Evolutionary conservation across 2,888 invertebrate genomes (phyloP).

Genomic region (Hoplodrina ambigua): DNA sequence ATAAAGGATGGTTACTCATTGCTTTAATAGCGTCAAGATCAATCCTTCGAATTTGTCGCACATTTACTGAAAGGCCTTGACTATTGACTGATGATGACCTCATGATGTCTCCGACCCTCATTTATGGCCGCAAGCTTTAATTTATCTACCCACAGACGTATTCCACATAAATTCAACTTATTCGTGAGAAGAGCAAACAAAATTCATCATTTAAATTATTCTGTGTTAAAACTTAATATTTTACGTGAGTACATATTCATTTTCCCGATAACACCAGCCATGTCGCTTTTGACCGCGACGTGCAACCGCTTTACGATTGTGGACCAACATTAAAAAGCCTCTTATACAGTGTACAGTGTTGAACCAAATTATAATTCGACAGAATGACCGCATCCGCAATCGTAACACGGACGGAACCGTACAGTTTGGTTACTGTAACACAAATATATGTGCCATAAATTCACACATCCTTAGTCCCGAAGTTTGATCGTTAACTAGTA

Average conservation of each 20-base stretch:
- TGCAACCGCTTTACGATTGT: slow-evolving; percentile 47
- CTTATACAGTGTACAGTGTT: slow-evolving; percentile 42
- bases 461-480: slow-evolving; percentile 69
- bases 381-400: slow-evolving; percentile 28
- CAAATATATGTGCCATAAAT: slow-evolving; percentile 65
- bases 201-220: slow-evolving; percentile 31
- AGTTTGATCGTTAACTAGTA: slow-evolving; percentile 73
- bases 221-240: slow-evolving; percentile 52
- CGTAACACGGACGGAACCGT: slow-evolving; percentile 25
- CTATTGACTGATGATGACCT: slow-evolving; percentile 42
- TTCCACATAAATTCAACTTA: background rate
- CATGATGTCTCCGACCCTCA: slow-evolving; percentile 35
- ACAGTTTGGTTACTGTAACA: slow-evolving; percentile 50
- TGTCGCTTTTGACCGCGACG: slow-evolving; percentile 45
- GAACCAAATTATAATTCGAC: slow-evolving; percentile 35
- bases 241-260: slow-evolving; percentile 48
- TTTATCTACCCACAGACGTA: slow-evolving; percentile 24
- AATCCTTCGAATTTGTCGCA: slow-evolving; percentile 52
- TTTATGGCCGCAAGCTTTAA: slow-evolving; percentile 20
- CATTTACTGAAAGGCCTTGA: slow-evolving; percentile 37
- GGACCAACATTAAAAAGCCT: slow-evolving; percentile 40
- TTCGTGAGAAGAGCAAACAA: slow-evolving; percentile 25
- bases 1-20: slow-evolving; percentile 61
- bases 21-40: slow-evolving; percentile 52
- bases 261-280: slow-evolving; percentile 53